Conservation (phyloP, 2,888 invertebrate genomes). For the Drosophila anceps region DNA sequence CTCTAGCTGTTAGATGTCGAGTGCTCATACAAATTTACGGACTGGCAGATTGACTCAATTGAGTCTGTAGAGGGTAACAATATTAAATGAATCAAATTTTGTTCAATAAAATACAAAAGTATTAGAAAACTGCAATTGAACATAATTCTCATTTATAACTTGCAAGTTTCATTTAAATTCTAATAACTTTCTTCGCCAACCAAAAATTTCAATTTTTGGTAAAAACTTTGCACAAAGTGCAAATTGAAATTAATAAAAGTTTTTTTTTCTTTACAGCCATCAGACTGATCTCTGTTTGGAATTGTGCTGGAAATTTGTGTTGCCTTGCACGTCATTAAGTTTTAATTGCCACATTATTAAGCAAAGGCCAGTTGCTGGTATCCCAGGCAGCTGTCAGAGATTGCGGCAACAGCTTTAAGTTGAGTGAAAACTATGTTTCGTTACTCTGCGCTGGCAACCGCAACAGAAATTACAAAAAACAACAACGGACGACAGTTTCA, state of each 20-base stretch:
- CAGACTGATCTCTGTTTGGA: not conserved
- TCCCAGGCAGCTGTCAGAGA: slow-evolving; percentile 17
- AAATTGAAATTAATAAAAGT: slow-evolving; percentile 2
- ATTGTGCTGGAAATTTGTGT: slow-evolving; percentile 7
- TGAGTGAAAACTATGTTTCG: slow-evolving; percentile 39
- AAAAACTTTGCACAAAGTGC: not conserved
- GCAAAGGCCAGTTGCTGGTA: slow-evolving; percentile 1
- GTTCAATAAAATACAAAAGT: too few relatives aligned
- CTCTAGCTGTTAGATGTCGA: too few relatives aligned
- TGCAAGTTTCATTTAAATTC: too few relatives aligned
- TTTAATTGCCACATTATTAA: slow-evolving; percentile 1
- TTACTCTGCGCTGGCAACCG: slow-evolving; percentile 24
- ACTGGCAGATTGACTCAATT: too few relatives aligned
- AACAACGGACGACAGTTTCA: slow-evolving; percentile 45
- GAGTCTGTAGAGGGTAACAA: too few relatives aligned
- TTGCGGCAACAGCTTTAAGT: slow-evolving; percentile 18
- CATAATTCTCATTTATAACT: too few relatives aligned
- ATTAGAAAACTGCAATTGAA: too few relatives aligned
- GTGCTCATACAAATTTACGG: too few relatives aligned
- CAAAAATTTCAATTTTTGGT: too few relatives aligned
- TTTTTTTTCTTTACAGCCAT: not conserved
- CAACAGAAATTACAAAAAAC: slow-evolving; percentile 50
- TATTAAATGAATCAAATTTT: too few relatives aligned
- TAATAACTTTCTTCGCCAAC: too few relatives aligned
- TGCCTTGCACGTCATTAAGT: not conserved